Conservation (phyloP, 2,888 invertebrate species). For the Nomada lathburiana region DNA sequence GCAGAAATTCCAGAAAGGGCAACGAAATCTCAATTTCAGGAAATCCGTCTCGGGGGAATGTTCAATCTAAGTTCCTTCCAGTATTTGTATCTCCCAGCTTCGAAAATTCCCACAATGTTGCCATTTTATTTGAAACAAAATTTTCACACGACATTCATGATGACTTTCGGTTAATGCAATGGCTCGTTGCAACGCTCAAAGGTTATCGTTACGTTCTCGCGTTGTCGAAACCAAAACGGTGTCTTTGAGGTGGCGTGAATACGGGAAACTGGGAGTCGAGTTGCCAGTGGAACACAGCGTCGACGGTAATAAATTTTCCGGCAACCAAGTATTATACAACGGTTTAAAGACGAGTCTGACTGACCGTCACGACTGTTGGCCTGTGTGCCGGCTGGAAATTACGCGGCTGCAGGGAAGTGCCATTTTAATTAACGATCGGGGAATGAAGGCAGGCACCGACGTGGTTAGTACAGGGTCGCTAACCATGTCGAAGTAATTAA, state of each 20-base stretch:
- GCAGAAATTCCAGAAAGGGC: not conserved
- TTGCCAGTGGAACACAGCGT: not conserved
- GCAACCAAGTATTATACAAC: not conserved
- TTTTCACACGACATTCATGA: not conserved
- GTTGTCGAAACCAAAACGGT: not conserved
- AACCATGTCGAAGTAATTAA: constrained; percentile 80
- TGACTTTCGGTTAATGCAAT: not conserved
- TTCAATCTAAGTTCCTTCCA: too few species aligned
- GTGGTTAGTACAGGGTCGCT: constrained; percentile 77
- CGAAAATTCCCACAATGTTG: too few species aligned
- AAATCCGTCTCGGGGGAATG: constrained; percentile 14
- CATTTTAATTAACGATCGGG: constrained; percentile 77
- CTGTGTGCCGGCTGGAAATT: constrained; percentile 41
- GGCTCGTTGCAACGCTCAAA: not conserved
- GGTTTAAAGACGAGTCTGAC: constrained; percentile 42
- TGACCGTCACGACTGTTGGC: constrained; percentile 37
- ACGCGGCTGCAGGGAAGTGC: constrained; percentile 65
- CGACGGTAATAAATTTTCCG: constrained; percentile 35
- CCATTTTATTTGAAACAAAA: not conserved
- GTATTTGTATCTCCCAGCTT: too few species aligned
- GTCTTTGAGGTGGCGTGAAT: not conserved
- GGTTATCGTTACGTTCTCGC: not conserved
- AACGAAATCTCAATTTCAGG: constrained; percentile 12
- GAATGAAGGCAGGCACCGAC: constrained; percentile 67
- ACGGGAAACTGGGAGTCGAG: not conserved